Conservation (phyloP, 2,113 vertebrate genomes). For the Cynocephalus volans region DNA sequence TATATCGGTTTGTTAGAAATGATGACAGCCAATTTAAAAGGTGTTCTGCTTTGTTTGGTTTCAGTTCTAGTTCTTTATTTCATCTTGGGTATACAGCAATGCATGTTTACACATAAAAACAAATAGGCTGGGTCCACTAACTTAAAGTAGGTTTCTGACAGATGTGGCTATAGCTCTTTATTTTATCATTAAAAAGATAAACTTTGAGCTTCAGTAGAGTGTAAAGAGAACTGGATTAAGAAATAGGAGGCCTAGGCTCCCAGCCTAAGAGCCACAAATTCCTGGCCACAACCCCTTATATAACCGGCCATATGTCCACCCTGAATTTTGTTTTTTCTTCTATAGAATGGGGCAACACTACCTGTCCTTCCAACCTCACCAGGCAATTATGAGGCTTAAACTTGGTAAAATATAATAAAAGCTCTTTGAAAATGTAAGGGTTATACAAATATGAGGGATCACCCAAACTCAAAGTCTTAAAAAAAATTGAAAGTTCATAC, state of each 20-base stretch:
- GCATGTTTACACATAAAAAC: not conserved
- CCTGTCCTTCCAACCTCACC: not conserved
- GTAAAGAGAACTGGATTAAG: not conserved
- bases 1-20: not conserved
- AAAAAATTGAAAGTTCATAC: not conserved
- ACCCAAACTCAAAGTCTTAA: not conserved
- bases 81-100: not conserved
- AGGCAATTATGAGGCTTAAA: not conserved
- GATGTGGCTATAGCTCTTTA: not conserved
- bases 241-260: not conserved
- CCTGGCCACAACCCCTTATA: not conserved
- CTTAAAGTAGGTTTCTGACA: slow-evolving; percentile 6
- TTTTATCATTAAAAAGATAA: slow-evolving; percentile 68
- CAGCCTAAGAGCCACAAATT: not conserved
- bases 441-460: not conserved
- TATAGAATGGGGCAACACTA: not conserved
- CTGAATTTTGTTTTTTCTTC: not conserved
- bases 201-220: slow-evolving; percentile 35
- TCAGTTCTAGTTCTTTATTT: not conserved
- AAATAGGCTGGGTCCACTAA: not conserved
- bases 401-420: not conserved
- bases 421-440: slow-evolving; percentile 5
- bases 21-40: not conserved
- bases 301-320: not conserved
- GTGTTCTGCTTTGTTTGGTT: not conserved